Base-by-base conservation (phyloP, 1,140 invertebrate genomes). In the Pogonomyrmex californicus region DNA sequence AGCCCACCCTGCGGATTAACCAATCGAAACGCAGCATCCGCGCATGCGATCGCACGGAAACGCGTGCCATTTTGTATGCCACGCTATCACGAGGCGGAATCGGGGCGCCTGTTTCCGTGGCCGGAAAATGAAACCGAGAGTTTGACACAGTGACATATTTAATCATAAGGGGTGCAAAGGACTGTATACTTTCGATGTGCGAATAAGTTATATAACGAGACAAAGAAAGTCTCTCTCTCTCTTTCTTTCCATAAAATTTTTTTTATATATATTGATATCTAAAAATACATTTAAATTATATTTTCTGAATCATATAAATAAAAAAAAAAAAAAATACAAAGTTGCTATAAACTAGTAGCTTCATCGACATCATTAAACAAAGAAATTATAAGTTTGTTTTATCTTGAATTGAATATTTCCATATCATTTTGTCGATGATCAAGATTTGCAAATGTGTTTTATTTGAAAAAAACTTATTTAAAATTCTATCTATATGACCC, bases 1-100 rank as follows among this genome's bases (percentile, higher is more conserved):
- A 91, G 88, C 91, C 92, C 92, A 91, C 91, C 93, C 91, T 91
- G 87, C 58, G 86, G 88, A 90, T 90, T 89, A 91, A 87, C 94
- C 94, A 95, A 95, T 94, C 92, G 87, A 93, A 92, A 85, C 91
- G 82, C 95, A 95, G 94, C 94, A 95, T 94, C 94, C 94, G 93
- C 95, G 94, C 94, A 95, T 95, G 94, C 94, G 94, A 92, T 93
- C 91, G 81, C 85, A 82, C 87, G 75, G 51, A 89, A 85, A 47
- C 41, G 62, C 41, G 75, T 91, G 91, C 93, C 92, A 93, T 94
- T 92, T 92, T 92, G 89, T 92, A 86, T 88, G 66, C 88, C 90
- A 36, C 36, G 86, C 87, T 92, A 90, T 89, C 79, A 33, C 54
- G 17, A 17, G 30, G n/a, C 56, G 44, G 36, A 73, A 86, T 85